Percentiles rank a stretch among this genome's conserved stretches.
phyloP scores from a whole-genome alignment of 2,113 vertebrate species.

The Syngnathus floridae region DNA sequence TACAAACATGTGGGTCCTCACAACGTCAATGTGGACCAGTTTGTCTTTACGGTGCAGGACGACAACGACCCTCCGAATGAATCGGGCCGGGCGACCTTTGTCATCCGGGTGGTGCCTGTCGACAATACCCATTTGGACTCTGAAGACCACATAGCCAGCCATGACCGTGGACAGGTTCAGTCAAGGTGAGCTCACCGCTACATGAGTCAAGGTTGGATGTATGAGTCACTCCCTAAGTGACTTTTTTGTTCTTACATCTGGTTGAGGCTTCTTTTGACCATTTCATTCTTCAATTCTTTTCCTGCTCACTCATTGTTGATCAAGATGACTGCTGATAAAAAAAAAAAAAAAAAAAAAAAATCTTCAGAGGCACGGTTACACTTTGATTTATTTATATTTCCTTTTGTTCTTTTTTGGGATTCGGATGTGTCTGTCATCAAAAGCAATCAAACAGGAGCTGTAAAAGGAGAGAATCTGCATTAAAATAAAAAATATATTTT shows the following conservation, averaged over 20 bases:
- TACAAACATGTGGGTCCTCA: constrained; percentile 84
- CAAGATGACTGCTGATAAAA: neutral
- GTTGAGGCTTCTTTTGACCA: neutral
- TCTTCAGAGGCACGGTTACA: too few relatives aligned
- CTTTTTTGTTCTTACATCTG: too few relatives aligned
- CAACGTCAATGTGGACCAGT: constrained; percentile 78
- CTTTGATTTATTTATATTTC: too few relatives aligned
- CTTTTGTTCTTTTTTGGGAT: too few relatives aligned
- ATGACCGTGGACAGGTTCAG: constrained; percentile 87
- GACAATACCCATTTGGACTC: constrained; percentile 81
- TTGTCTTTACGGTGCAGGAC: constrained; percentile 84
- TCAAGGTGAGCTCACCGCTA: constrained; percentile 78
- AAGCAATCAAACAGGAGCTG: too few relatives aligned
- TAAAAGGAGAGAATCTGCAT: too few relatives aligned
- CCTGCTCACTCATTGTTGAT: neutral
- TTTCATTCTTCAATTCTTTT: neutral
- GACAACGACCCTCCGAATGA: constrained; percentile 90
- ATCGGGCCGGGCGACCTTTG: constrained; percentile 76
- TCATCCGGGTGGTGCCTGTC: constrained; percentile 78
- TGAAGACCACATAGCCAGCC: constrained; percentile 53
- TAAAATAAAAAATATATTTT: too few relatives aligned
- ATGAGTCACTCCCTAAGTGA: too few relatives aligned
- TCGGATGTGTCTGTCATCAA: too few relatives aligned
- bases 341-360: too few relatives aligned
- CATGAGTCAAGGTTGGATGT: too few relatives aligned